Evolutionary conservation across 2,797 vertebrate species (phyloP).

Genomic region (Nyctalus aviator): DNA sequence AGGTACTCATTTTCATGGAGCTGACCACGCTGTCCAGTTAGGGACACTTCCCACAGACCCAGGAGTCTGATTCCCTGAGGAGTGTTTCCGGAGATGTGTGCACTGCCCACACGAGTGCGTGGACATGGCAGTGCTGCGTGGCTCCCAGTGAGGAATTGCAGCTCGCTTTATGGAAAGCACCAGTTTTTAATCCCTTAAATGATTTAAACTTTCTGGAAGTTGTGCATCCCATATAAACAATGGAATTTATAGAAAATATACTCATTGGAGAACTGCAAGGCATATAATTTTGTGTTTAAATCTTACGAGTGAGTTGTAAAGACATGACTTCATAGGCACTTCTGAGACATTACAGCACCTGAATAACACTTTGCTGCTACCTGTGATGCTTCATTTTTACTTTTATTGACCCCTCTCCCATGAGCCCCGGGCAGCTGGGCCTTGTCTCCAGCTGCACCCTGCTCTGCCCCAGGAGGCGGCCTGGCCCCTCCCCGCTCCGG

Average conservation of each 20-base stretch:
- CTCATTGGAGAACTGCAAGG: slow-evolving; percentile 85
- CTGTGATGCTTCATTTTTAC: slow-evolving; percentile 84
- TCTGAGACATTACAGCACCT: slow-evolving; percentile 86
- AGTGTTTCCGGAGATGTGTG: background rate
- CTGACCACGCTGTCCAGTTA: background rate
- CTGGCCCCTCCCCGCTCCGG: slow-evolving; percentile 52
- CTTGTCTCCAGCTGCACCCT: slow-evolving; percentile 52
- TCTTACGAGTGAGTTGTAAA: slow-evolving; percentile 86
- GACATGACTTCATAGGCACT: slow-evolving; percentile 89
- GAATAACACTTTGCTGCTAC: slow-evolving; percentile 87
- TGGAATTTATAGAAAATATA: slow-evolving; percentile 82
- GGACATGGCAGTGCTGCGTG: background rate
- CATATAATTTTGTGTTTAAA: slow-evolving; percentile 89
- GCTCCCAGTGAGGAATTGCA: background rate
- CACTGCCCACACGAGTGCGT: accelerated
- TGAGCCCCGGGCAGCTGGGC: slow-evolving; percentile 71
- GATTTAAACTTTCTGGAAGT: slow-evolving; percentile 86
- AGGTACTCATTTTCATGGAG: background rate
- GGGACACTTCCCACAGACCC: background rate
- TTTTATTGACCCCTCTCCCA: slow-evolving; percentile 84
- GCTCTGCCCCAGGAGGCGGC: slow-evolving; percentile 36
- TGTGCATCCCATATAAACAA: slow-evolving; percentile 85
- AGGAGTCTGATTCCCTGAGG: background rate
- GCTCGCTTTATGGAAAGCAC: slow-evolving; percentile 65
- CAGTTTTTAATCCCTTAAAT: slow-evolving; percentile 82